Conservation (phyloP, 1,140 invertebrate genomes). For the Streblospio benedicti region DNA sequence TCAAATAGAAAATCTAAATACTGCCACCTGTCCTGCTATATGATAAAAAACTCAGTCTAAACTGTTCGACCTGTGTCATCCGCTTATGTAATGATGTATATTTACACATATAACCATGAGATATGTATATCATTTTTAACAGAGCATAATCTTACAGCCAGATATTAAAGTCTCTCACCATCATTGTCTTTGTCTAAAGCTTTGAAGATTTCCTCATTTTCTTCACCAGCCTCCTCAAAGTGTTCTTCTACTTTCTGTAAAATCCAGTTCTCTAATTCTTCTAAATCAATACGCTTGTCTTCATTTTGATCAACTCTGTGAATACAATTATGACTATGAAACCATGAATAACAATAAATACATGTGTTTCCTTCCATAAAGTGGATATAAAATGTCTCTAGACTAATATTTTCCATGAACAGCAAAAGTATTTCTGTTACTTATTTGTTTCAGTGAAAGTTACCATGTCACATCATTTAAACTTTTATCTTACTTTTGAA, state of each 20-base stretch:
- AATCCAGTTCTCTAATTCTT: conserved; percentile 65
- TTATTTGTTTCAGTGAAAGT: background rate
- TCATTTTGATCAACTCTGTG: conserved; percentile 60
- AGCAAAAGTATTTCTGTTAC: background rate
- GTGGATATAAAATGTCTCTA: background rate
- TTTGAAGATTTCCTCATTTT: conserved; percentile 65
- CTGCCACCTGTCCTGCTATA: background rate
- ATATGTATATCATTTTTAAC: no score
- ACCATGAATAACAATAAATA: background rate
- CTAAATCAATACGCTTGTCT: conserved; percentile 55
- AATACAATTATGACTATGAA: conserved; percentile 21
- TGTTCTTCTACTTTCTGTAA: conserved; percentile 65
- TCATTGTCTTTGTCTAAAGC: conserved; percentile 65
- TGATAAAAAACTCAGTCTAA: background rate
- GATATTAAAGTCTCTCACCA: no score
- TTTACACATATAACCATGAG: no score
- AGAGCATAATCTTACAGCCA: no score
- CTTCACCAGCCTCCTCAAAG: conserved; percentile 60
- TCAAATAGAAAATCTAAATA: background rate
- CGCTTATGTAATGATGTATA: no score
- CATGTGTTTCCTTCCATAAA: background rate
- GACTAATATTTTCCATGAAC: background rate
- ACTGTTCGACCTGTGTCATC: no score
- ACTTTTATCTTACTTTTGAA: conserved; percentile 36
- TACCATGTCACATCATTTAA: background rate